Evolutionary conservation across 2,113 vertebrate genomes (phyloP), one percentile per base, ranked within the genome.

Genomic region (Oreochromis tanganicae): DNA sequence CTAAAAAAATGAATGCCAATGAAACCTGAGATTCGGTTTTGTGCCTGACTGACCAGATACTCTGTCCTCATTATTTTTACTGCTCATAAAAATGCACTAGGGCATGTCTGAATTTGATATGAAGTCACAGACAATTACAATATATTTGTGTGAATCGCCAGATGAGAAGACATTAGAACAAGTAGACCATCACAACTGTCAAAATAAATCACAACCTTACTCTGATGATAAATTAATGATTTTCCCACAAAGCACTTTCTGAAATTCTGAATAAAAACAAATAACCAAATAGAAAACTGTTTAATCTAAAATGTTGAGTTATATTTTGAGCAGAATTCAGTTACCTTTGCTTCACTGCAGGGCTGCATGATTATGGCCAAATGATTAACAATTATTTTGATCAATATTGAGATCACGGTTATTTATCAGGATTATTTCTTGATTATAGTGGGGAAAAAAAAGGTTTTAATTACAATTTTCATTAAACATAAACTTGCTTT

Each of bases 101-200:
- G 46, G 27, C 16, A 34, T 78, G 16, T 78, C 27, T 78, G 46
- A 52, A 84, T 90, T 84, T 81, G 50, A 91, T 87, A 63, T 61
- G 19, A 83, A 90, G 84, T 88, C 59, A 83, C 73, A 88, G 79
- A 87, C 87, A 88, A 94, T 92, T 93, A 89, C 17, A 88, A 38
- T 66, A 81, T 82, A 88, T 93, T 85, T 87, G 87, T 87, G 52
- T 56, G 14, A 86, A 80, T 2, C n/a, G 13, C 43, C 88, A 73
- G 21, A 80, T 86, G 85, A 71, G 85, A 80, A 84, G 14, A 46
- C 81, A 91, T 92, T 90, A 86, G 54, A 84, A 85, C 12, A 61
- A 68, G 10, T 24, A 50, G 32, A 85, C 81, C 61, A 84, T 84
- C 24, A 52, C 17, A 7, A 56, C 48, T 90, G 87, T 89, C 80